A percentile compares a stretch with the other conserved stretches of the same genome.
phyloP scores from a whole-genome alignment of 2,797 vertebrate species.

The Columba guinea region DNA sequence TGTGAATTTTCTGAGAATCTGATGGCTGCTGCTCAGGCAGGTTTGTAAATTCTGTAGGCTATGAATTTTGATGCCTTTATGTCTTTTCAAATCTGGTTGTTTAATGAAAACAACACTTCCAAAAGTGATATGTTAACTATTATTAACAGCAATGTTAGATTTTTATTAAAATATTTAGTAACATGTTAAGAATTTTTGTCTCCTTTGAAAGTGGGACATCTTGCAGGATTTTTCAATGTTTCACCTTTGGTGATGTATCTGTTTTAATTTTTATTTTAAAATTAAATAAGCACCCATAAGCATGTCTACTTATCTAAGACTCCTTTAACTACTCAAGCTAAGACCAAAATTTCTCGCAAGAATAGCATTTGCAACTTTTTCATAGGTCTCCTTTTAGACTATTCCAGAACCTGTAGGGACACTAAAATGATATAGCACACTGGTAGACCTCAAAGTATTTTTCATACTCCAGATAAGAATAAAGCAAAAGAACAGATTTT shows the following conservation, averaged over 20 bases:
- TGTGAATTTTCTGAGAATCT: background rate
- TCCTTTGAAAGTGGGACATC: background rate
- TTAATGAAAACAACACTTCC: background rate
- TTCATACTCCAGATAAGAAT: background rate
- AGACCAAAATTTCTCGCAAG: background rate
- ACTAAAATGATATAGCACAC: background rate
- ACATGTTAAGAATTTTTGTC: background rate
- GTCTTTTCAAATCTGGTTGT: background rate
- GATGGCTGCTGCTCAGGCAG: background rate
- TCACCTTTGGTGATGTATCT: background rate
- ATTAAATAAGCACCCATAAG: background rate
- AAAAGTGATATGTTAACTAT: background rate
- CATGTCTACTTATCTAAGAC: background rate
- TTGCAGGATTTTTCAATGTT: background rate
- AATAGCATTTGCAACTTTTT: background rate
- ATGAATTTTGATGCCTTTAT: background rate
- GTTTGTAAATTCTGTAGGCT: background rate
- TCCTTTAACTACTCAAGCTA: background rate
- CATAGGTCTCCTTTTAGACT: background rate
- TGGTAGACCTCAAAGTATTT: rapidly evolving
- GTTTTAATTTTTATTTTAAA: background rate
- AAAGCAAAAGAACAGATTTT: background rate
- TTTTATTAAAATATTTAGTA: background rate
- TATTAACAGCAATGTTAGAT: background rate
- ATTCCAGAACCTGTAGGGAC: background rate